Base-by-base conservation (phyloP, 2,888 invertebrate species). In the Cheilosia grossa region DNA sequence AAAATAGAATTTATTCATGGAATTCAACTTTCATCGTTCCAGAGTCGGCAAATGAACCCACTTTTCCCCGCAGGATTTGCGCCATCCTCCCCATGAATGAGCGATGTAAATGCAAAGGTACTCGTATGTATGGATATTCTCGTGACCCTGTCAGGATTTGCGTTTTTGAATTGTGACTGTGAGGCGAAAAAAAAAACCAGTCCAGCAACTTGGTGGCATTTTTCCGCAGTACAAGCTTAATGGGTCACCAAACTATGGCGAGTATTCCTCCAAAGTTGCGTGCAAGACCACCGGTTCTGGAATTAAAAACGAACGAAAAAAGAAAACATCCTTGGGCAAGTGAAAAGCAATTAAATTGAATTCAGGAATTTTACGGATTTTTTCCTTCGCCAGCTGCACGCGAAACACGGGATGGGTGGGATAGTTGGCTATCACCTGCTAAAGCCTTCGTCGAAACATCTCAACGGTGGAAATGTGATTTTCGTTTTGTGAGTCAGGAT, bases 281-380 rank as follows among this genome's bases (percentile, higher is more conserved):
- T 67, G 66, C 66, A 40, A 42, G 47, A 54, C 70, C 4, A 63
- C 40, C n/a, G 6, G 6, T 30, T 33, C 5, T 47, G 15, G 15
- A 67, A 69, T 24, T n/a, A 7, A 33, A 47, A 69, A 59, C 53
- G 21, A 13, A 13, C 10, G 1, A 49, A 69, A 59, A 72, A 58
- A 27, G 6, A 9, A 30, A 9, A 30, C 27, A 30, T 21, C 27
- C 40, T 44, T 33, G 56, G 42, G 58, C 21, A 30, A 72, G 66
- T 40, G 47, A 19, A 73, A 72, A 54, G 54, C 49, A 42, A 78
- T 77, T 72, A 69, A 53, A 82, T 70, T 82, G 82, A 64, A 82
- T 56, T 64, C 44, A 40, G 40, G n/a, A 53, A 37, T 37, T 74
- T 30, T 37, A n/a, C 33, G 15, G 44, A 47, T 19, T 56, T 79